Base-by-base conservation (phyloP, 2,797 vertebrate genomes). In the Australoheros facetus region DNA sequence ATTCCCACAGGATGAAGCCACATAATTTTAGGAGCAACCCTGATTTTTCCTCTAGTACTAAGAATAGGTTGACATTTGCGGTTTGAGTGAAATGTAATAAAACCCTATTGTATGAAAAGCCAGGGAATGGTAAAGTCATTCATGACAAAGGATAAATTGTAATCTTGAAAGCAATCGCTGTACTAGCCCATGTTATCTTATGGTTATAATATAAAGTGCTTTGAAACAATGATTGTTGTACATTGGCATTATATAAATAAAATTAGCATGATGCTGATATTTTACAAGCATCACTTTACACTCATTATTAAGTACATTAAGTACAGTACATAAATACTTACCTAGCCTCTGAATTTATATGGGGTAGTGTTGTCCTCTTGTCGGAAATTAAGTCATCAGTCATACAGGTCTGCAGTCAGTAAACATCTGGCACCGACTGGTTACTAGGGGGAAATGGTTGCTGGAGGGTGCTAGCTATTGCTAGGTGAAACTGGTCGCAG, bases 31-130 rank as follows among this genome's bases (percentile, higher is more conserved):
- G 2, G n/a, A n/a, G n/a, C 56, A 32, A 10, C 23, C 28, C 16
- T 30, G 30, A 37, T 55, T 17, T 48, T 73, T 9, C 26, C 12
- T 48, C 13, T 10, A 70, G 10, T 4, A 9, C 11, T 39, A 28
- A 7, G 13, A 30, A 21, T 51, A 69, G 17, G 6, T 51, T 51
- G 10, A 11, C 26, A 51, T 69, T 51, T 51, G 45, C 3, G 26
- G 64, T 51, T 69, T 45, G 42, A 69, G 62, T 51, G 62, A 69
- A 48, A 66, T 66, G 42, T 42, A 66, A 48, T 19, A 48, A 66
- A 66, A 0, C 62, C 16, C 1, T 0, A 0, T 69, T 69, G 48
- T 30, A 51, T n/a, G 16, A 69, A 69, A 48, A 30, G 11, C 0
- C 62, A 30, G 7, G 48, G 23, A 48, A 11, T 51, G 26, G 62